Evolutionary conservation across 2,888 invertebrate genomes (phyloP).

Genomic region (Agapetus fuscipes): DNA sequence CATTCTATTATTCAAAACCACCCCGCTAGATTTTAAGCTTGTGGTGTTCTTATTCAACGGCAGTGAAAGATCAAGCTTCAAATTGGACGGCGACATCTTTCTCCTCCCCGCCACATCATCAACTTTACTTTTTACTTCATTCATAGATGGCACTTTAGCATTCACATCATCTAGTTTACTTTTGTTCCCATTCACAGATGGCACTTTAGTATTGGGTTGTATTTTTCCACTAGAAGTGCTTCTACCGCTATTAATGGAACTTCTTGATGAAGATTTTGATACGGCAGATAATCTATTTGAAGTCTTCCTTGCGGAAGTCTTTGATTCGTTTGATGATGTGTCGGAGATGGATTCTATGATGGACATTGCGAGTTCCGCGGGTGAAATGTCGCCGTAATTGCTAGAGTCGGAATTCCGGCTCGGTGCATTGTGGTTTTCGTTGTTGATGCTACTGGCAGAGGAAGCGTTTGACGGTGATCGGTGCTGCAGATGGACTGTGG

Average conservation of each 20-base stretch:
- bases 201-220: not conserved
- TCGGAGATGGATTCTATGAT: conserved; percentile 9
- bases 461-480: conserved; percentile 10
- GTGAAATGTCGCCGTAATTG: conserved; percentile 22
- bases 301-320: conserved; percentile 1
- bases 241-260: too few species aligned
- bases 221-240: conserved; percentile 15
- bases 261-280: conserved; percentile 4
- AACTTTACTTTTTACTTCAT: too few species aligned
- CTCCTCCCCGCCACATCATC: not conserved
- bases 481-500: conserved; percentile 17
- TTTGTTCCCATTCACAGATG: not conserved
- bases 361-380: conserved; percentile 8
- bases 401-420: conserved; percentile 7
- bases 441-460: conserved; percentile 26
- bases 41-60: conserved; percentile 4
- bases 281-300: not conserved
- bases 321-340: conserved; percentile 20
- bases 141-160: not conserved
- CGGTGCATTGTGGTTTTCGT: conserved; percentile 22
- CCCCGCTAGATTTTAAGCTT: conserved; percentile 11
- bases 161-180: too few species aligned
- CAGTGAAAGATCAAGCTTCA: conserved; percentile 17
- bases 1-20: conserved; percentile 19
- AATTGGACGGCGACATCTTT: conserved; percentile 18